These are phyloP conservation scores for Lingula anatina DNA, from an alignment of 2,888 invertebrate genomes.

Conservation along the genomic window DNA sequence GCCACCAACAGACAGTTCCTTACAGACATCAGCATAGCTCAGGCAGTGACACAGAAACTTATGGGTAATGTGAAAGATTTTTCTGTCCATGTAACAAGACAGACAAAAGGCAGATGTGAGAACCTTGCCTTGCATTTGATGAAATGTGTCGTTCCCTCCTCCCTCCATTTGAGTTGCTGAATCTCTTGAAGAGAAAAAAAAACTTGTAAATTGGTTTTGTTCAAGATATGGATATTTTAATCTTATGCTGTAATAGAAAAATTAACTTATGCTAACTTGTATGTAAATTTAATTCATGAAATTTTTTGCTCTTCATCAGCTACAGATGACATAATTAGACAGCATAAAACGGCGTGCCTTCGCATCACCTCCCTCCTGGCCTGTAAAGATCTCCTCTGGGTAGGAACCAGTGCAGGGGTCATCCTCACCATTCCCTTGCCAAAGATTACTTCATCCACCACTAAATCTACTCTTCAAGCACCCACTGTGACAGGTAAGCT, in stretches of 20 bases:
- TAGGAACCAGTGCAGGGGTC: slow-evolving; percentile 85
- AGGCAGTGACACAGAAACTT: slow-evolving; percentile 89
- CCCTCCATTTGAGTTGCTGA: too few species aligned
- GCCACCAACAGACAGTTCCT: slow-evolving; percentile 70
- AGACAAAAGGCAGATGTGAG: too few species aligned
- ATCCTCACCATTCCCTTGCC: slow-evolving; percentile 67
- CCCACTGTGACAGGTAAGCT: slow-evolving; percentile 50
- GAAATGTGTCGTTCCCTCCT: too few species aligned
- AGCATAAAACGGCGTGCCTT: slow-evolving; percentile 95
- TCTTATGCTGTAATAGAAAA: too few species aligned
- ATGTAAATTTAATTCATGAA: too few species aligned
- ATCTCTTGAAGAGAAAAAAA: too few species aligned
- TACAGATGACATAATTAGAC: slow-evolving; percentile 90
- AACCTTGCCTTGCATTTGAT: too few species aligned
- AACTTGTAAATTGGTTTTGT: too few species aligned
- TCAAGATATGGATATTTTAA: too few species aligned
- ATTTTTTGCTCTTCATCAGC: slow-evolving; percentile 27
- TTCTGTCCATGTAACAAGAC: too few species aligned
- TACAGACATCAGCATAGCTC: slow-evolving; percentile 82
- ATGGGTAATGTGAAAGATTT: slow-evolving; percentile 82
- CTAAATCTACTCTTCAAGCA: slow-evolving; percentile 40
- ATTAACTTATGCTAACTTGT: too few species aligned
- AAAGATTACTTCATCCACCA: slow-evolving; percentile 60
- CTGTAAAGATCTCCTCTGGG: slow-evolving; percentile 90
- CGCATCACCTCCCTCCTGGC: slow-evolving; percentile 87